These are phyloP conservation scores for Xylota sylvarum DNA, from an alignment of 2,888 invertebrate species.

Conservation along the genomic window DNA sequence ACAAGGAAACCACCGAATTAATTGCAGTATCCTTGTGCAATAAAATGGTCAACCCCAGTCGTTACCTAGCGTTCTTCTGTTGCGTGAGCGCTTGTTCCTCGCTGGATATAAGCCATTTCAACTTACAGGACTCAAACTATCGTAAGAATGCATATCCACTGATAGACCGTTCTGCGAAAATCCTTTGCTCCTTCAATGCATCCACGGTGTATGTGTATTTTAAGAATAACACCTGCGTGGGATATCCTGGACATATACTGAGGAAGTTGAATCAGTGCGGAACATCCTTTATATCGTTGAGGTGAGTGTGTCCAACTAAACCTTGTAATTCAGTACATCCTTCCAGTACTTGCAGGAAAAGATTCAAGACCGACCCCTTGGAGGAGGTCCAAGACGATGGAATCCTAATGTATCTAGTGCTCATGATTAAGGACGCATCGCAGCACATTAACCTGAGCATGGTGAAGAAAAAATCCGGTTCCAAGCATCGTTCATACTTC, in stretches of 20 bases:
- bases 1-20: not conserved
- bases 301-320: conserved; percentile 78
- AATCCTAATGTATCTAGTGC: conserved; percentile 81
- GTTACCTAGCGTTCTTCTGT: not conserved
- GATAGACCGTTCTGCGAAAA: conserved; percentile 78
- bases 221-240: conserved; percentile 80
- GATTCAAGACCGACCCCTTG: conserved; percentile 73
- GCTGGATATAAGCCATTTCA: conserved; percentile 26
- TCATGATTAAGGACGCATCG: conserved; percentile 81
- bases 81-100: conserved; percentile 18
- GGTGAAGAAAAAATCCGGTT: conserved; percentile 81
- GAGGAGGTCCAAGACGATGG: conserved; percentile 81
- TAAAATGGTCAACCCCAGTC: conserved; percentile 24
- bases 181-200: conserved; percentile 81
- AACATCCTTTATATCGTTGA: conserved; percentile 81
- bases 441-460: conserved; percentile 81
- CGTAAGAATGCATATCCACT: conserved; percentile 44
- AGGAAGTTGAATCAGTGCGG: conserved; percentile 80
- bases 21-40: conserved; percentile 42
- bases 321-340: not conserved
- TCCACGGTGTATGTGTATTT: conserved; percentile 82
- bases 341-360: conserved; percentile 79
- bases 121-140: not conserved
- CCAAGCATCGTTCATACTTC: conserved; percentile 82
- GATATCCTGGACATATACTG: conserved; percentile 80